phyloP scores from a whole-genome alignment of 2,888 invertebrate genomes.

The Belgica antarctica region DNA sequence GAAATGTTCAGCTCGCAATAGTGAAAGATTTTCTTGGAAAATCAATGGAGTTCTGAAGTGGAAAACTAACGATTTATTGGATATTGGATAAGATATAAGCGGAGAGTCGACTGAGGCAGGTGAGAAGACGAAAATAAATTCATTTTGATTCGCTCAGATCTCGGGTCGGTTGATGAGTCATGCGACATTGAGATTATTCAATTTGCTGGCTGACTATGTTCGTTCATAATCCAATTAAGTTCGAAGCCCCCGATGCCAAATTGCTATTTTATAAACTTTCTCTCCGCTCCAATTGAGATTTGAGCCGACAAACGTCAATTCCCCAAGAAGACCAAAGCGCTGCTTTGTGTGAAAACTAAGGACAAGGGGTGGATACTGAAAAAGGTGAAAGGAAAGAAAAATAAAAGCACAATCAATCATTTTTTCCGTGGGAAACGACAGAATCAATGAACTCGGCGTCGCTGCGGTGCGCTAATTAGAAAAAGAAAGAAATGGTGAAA shows the following conservation, averaged over 20 bases:
- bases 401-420: too few relatives aligned
- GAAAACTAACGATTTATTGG: neutral
- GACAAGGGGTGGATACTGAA: too few relatives aligned
- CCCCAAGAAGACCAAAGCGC: too few relatives aligned
- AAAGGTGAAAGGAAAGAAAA: too few relatives aligned
- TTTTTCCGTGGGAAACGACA: too few relatives aligned
- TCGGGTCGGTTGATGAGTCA: conserved; percentile 3
- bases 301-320: too few relatives aligned
- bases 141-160: neutral
- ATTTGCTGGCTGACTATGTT: neutral
- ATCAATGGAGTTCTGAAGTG: neutral
- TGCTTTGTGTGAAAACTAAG: too few relatives aligned
- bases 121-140: neutral
- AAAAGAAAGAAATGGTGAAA: too few relatives aligned
- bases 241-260: too few relatives aligned
- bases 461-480: too few relatives aligned
- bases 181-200: conserved; percentile 21
- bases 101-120: neutral
- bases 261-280: neutral
- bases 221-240: neutral
- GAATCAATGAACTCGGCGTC: too few relatives aligned
- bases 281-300: too few relatives aligned
- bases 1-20: neutral
- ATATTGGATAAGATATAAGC: neutral
- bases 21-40: conserved; percentile 9